phyloP scores from a whole-genome alignment of 2,113 vertebrate genomes.

The Microtus ochrogaster region DNA sequence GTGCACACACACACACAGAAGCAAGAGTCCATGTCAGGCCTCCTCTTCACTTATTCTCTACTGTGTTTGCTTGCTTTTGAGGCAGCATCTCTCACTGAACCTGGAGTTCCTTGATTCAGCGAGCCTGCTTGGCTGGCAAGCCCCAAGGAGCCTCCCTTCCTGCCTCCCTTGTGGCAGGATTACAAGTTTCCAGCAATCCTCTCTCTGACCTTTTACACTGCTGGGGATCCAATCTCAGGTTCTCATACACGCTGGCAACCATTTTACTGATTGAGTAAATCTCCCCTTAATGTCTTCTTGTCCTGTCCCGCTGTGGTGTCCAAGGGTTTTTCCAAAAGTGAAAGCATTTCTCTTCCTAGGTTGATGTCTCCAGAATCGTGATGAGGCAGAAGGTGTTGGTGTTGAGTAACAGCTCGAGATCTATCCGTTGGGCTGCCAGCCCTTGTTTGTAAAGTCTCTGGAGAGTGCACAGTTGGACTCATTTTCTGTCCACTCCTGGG shows the following conservation, averaged over 20 bases:
- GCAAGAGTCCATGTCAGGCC: too few relatives aligned
- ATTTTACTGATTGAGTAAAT: not conserved
- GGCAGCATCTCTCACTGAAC: not conserved
- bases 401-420: slow-evolving; percentile 38
- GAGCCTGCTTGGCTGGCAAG: not conserved
- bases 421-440: not conserved
- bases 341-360: not conserved
- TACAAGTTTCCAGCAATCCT: not conserved
- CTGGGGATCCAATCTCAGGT: not conserved
- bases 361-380: not conserved
- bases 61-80: not conserved
- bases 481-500: not conserved
- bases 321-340: not conserved
- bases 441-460: not conserved
- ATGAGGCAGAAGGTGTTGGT: not conserved
- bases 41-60: not conserved
- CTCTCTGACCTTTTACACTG: not conserved
- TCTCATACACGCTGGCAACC: not conserved
- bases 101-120: not conserved
- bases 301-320: not conserved
- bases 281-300: not conserved
- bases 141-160: not conserved
- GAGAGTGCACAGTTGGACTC: not conserved
- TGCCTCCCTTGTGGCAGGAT: too few relatives aligned
- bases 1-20: not conserved